A percentile compares a stretch with the other conserved stretches of the same genome.
These are phyloP conservation scores for Aplochiton taeniatus DNA, from an alignment of 2,797 vertebrate species.

Conservation along the genomic window DNA sequence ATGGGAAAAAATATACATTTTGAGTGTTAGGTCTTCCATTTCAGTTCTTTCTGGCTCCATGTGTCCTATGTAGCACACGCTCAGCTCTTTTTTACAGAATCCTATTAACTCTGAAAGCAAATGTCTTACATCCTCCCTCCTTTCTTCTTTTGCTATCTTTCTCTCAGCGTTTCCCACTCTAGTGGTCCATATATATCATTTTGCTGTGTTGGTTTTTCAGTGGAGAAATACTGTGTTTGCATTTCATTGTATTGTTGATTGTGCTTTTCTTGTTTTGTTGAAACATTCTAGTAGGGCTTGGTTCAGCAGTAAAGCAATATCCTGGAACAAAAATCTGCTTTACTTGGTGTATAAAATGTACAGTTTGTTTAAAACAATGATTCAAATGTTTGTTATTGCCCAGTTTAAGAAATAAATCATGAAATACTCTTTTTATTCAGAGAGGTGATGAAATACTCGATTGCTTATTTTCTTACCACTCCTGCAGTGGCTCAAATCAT, in stretches of 20 bases:
- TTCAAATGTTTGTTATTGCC: conserved; percentile 74
- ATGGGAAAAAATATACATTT: too few relatives aligned
- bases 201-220: conserved; percentile 75
- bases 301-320: conserved; percentile 40
- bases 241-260: conserved; percentile 52
- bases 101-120: conserved; percentile 21
- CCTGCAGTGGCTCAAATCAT: too few relatives aligned
- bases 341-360: conserved; percentile 82
- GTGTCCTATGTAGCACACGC: too few relatives aligned
- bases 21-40: too few relatives aligned
- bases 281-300: conserved; percentile 41
- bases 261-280: conserved; percentile 33
- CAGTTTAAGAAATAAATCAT: conserved; percentile 76
- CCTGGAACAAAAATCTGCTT: conserved; percentile 50
- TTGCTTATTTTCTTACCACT: too few relatives aligned
- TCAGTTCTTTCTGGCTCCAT: too few relatives aligned
- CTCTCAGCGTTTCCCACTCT: conserved; percentile 43
- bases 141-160: conserved; percentile 12
- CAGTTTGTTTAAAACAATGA: conserved; percentile 83
- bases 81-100: conserved; percentile 16
- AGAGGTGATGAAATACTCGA: too few relatives aligned
- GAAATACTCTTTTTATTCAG: conserved; percentile 44
- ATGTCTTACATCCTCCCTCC: background rate
- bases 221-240: conserved; percentile 56
- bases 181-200: conserved; percentile 68